phyloP scores from a whole-genome alignment of 2,113 vertebrate genomes.

The Microtus ochrogaster region DNA sequence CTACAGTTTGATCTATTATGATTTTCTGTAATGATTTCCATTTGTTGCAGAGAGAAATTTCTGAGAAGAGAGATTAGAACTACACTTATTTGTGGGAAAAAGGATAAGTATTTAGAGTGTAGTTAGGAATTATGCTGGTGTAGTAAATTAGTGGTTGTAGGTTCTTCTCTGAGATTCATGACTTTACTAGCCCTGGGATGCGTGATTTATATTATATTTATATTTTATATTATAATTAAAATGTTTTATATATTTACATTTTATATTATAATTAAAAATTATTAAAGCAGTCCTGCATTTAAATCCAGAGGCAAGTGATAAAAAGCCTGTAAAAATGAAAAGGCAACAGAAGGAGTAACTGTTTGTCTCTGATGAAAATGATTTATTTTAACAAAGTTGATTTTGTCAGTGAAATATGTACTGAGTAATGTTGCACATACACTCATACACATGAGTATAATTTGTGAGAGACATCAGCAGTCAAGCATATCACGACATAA shows the following conservation, averaged over 20 bases:
- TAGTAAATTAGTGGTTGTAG: background rate
- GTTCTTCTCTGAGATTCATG: background rate
- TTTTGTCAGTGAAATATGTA: background rate
- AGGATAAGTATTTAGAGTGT: background rate
- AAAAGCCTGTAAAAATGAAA: background rate
- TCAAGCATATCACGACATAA: background rate
- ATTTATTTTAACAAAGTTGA: conserved; percentile 41
- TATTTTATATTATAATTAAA: too few species aligned
- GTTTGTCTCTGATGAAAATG: conserved; percentile 14
- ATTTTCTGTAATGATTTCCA: background rate
- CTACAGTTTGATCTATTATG: background rate
- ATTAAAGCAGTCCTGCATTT: background rate
- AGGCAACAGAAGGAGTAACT: background rate
- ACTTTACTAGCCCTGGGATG: background rate
- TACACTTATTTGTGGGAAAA: background rate
- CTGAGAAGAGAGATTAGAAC: background rate
- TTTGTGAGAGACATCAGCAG: conserved; percentile 6
- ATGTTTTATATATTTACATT: too few species aligned
- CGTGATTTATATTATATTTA: background rate
- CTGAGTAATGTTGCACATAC: background rate
- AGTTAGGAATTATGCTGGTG: background rate
- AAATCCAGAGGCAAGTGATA: background rate
- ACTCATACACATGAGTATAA: background rate
- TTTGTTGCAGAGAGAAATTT: background rate
- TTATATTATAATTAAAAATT: background rate